Percentiles rank a stretch among this genome's conserved stretches.
Conservation (phyloP, 2,888 invertebrate species). For the Aproaerema taeniolella region DNA sequence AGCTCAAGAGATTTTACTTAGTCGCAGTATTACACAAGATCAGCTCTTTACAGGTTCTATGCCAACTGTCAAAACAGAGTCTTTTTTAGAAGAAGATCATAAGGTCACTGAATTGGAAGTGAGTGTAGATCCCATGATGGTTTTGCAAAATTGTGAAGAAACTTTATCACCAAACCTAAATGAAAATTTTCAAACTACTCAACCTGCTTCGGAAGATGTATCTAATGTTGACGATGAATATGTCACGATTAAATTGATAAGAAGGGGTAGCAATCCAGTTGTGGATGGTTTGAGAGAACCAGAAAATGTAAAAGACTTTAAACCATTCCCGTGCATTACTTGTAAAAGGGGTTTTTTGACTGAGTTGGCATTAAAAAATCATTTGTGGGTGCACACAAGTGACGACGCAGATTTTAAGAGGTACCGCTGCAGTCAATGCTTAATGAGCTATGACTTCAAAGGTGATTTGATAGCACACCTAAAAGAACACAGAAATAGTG, state of each 20-base stretch:
- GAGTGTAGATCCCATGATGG: conserved; percentile 82
- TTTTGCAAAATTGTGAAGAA: conserved; percentile 77
- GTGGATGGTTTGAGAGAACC: conserved; percentile 2
- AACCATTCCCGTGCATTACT: conserved; percentile 74
- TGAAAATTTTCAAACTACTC: conserved; percentile 20
- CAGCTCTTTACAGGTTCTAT: conserved; percentile 34
- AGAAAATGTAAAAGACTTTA: conserved; percentile 32
- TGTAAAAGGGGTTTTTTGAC: conserved; percentile 76
- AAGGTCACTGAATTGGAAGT: conserved; percentile 80
- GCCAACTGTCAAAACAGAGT: conserved; percentile 27
- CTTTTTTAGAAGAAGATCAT: conserved; percentile 31
- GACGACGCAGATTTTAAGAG: conserved; percentile 40
- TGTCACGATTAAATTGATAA: conserved; percentile 57
- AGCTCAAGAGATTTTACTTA: conserved; percentile 78
- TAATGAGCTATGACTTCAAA: conserved; percentile 79
- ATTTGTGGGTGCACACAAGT: conserved; percentile 75
- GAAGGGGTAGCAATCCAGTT: conserved; percentile 25
- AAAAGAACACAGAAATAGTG: conserved; percentile 79
- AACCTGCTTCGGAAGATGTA: conserved; percentile 21
- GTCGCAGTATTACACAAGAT: conserved; percentile 51
- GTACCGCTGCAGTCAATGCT: conserved; percentile 77
- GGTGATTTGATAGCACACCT: conserved; percentile 80
- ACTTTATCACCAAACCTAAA: conserved; percentile 29
- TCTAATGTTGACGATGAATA: conserved; percentile 35
- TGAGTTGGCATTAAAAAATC: conserved; percentile 79